A percentile compares a stretch with the other conserved stretches of the same genome.
Conservation (phyloP, 2,113 vertebrate genomes). For the Colossoma macropomum region DNA sequence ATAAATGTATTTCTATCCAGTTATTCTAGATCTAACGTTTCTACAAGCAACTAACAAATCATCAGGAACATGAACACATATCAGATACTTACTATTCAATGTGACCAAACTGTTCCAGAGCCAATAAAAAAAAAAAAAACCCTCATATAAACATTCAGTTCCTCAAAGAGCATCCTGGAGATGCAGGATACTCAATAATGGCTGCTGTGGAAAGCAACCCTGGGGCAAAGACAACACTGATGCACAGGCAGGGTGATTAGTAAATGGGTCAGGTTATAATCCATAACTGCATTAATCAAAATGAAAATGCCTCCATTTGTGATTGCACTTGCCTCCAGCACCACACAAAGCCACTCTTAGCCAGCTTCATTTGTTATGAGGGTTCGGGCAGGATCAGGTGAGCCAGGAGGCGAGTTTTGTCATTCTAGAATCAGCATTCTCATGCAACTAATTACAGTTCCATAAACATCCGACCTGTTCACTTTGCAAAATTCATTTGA, state of each 20-base stretch:
- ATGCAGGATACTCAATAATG: constrained; percentile 2
- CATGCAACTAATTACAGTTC: constrained; percentile 33
- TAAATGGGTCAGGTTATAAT: constrained; percentile 79
- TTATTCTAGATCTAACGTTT: too few relatives aligned
- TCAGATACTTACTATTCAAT: background rate
- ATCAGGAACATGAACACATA: background rate
- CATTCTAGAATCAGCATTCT: constrained; percentile 11
- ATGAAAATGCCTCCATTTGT: constrained; percentile 73
- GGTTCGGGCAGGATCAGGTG: constrained; percentile 45
- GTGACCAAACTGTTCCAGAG: background rate
- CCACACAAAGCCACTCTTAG: constrained; percentile 38
- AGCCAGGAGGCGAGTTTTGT: constrained; percentile 3
- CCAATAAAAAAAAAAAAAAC: background rate
- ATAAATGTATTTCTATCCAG: too few relatives aligned
- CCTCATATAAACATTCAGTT: background rate
- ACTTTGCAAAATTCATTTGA: constrained; percentile 13
- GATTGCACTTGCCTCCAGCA: constrained; percentile 65
- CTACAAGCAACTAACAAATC: background rate
- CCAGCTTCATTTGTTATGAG: constrained; percentile 40
- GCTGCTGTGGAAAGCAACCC: constrained; percentile 41
- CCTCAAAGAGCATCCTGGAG: constrained; percentile 1
- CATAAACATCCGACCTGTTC: constrained; percentile 21
- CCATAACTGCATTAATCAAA: constrained; percentile 74
- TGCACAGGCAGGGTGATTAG: constrained; percentile 66
- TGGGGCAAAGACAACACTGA: constrained; percentile 60